Percentiles rank a stretch among this genome's conserved stretches.
phyloP scores from a whole-genome alignment of 2,113 vertebrate genomes.

The Pelecanus crispus region DNA sequence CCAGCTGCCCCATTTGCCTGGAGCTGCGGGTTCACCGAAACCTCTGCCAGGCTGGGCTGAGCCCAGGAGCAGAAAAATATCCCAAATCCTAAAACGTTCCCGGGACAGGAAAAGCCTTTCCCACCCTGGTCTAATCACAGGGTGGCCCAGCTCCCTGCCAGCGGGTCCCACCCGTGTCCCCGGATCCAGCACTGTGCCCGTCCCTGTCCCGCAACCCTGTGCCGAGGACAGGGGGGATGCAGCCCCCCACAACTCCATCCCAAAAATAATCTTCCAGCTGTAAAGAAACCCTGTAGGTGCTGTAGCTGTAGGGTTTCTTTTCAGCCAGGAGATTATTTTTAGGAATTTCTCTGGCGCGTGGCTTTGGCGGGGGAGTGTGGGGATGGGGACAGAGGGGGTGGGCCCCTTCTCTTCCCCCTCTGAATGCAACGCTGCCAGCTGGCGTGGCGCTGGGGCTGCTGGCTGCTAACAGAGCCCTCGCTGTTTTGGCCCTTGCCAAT shows the following conservation, averaged over 20 bases:
- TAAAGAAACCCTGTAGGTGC: neutral
- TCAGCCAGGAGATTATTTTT: slow-evolving; percentile 18
- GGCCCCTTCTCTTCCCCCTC: neutral
- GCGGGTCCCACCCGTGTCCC: neutral
- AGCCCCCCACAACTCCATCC: neutral
- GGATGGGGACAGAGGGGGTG: neutral
- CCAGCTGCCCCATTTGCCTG: fast-evolving
- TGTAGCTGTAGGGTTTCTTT: neutral
- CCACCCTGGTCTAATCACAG: slow-evolving; percentile 37
- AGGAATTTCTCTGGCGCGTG: slow-evolving; percentile 9
- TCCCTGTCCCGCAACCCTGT: neutral
- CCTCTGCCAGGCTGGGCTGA: neutral
- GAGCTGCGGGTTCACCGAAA: neutral
- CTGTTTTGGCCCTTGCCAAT: slow-evolving; percentile 35
- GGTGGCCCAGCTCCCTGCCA: neutral
- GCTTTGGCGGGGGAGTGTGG: neutral
- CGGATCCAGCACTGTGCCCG: neutral
- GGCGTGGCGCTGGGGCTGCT: neutral
- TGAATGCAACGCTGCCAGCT: neutral
- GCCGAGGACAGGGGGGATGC: neutral
- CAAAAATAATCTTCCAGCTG: neutral
- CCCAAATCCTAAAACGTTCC: slow-evolving; percentile 6
- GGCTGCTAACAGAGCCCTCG: slow-evolving; percentile 52
- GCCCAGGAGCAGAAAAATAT: neutral
- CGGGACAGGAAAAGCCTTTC: slow-evolving; percentile 6